phyloP scores from a whole-genome alignment of 2,888 invertebrate genomes.

The Drosophila histrio region DNA sequence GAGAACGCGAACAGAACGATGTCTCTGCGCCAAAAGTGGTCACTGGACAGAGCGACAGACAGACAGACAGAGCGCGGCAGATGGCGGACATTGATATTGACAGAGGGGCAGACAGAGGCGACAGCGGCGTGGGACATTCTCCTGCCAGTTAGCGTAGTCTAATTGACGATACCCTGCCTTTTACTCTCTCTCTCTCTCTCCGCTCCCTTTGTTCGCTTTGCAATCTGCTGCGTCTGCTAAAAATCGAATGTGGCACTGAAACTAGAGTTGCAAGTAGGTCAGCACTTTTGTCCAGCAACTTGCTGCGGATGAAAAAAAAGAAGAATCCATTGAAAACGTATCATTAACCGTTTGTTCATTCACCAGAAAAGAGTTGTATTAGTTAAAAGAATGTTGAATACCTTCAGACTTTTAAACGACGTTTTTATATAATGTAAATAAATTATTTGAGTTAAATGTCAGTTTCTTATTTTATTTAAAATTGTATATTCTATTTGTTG shows the following conservation, averaged over 20 bases:
- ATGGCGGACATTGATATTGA: slow-evolving; percentile 54
- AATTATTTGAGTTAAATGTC: too few relatives aligned
- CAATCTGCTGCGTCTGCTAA: slow-evolving; percentile 18
- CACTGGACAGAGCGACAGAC: slow-evolving; percentile 11
- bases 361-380: neutral
- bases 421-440: too few relatives aligned
- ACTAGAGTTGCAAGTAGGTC: slow-evolving; percentile 37
- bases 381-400: too few relatives aligned
- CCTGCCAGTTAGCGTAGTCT: slow-evolving; percentile 35
- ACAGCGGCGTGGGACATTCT: slow-evolving; percentile 43
- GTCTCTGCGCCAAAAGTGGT: slow-evolving; percentile 67
- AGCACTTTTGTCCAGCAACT: slow-evolving; percentile 25
- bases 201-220: neutral
- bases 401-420: neutral
- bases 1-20: slow-evolving; percentile 31
- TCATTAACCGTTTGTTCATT: neutral
- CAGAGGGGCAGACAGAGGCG: neutral
- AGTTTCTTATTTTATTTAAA: too few relatives aligned
- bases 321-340: neutral
- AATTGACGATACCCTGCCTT: slow-evolving; percentile 29
- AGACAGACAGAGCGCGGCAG: slow-evolving; percentile 12
- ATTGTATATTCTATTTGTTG: too few relatives aligned
- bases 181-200: neutral
- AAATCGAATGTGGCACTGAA: slow-evolving; percentile 29
- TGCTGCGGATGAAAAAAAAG: neutral